Percentiles rank a stretch among this genome's conserved stretches.
Conservation (phyloP, 2,113 vertebrate species). For the Saccopteryx bilineata region DNA sequence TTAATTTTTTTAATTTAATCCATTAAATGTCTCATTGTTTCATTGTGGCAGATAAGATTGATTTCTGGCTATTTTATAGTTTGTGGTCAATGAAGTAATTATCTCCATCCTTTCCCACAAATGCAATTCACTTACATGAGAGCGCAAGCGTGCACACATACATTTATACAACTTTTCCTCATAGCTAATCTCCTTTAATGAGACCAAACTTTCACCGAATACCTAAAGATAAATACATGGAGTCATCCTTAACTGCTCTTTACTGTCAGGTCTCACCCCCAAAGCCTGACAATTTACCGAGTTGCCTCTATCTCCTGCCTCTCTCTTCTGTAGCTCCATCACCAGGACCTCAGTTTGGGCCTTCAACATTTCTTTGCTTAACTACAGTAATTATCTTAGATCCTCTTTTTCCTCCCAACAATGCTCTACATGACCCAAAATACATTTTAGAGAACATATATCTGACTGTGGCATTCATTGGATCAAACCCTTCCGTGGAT, state of each 20-base stretch:
- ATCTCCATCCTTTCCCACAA: neutral
- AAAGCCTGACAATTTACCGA: neutral
- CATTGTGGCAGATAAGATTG: neutral
- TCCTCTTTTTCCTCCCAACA: neutral
- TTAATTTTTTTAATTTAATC: neutral
- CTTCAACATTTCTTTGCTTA: neutral
- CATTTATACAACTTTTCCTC: neutral
- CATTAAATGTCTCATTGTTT: constrained; percentile 40
- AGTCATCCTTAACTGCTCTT: neutral
- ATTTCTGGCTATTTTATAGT: constrained; percentile 25
- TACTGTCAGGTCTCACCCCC: neutral
- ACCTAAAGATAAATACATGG: neutral
- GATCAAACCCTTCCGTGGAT: neutral
- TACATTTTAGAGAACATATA: neutral
- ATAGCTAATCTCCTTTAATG: neutral
- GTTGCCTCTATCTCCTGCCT: neutral
- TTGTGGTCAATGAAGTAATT: neutral
- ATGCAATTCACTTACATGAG: neutral
- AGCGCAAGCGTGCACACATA: rapidly evolving
- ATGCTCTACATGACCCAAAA: neutral
- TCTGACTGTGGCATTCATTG: neutral
- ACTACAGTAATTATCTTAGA: neutral
- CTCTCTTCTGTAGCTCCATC: neutral
- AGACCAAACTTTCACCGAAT: neutral
- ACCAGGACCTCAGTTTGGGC: neutral